Evolutionary conservation across 1,140 invertebrate genomes (phyloP).

Genomic region (Oppia nitens): DNA sequence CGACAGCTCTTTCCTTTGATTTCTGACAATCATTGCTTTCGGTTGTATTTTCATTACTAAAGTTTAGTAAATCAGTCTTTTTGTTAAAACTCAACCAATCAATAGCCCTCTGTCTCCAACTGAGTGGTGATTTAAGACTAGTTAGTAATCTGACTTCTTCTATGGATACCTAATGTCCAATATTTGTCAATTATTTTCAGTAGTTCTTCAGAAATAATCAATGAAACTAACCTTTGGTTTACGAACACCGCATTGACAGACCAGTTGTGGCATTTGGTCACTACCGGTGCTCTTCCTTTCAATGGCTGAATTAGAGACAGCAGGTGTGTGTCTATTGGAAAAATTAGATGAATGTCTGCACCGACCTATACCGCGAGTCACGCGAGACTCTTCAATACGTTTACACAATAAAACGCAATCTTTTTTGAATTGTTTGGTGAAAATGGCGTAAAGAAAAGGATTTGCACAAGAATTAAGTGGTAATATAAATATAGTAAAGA

Average conservation of each 20-base stretch:
- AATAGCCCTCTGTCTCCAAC: constrained; percentile 8
- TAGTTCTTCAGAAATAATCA: not conserved
- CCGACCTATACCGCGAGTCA: constrained; percentile 42
- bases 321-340: constrained; percentile 59
- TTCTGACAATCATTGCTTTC: constrained; percentile 43
- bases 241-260: constrained; percentile 11
- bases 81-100: constrained; percentile 16
- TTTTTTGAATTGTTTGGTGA: constrained; percentile 95
- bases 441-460: constrained; percentile 87
- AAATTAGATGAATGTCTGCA: constrained; percentile 72
- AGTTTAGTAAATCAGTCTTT: constrained; percentile 33
- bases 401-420: constrained; percentile 87
- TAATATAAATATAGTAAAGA: constrained; percentile 86
- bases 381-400: constrained; percentile 68
- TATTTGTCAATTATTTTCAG: not conserved
- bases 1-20: constrained; percentile 16
- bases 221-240: not conserved
- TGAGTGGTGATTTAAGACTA: not conserved
- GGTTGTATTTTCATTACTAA: constrained; percentile 56
- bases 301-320: constrained; percentile 64
- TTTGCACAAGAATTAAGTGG: constrained; percentile 92
- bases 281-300: constrained; percentile 43
- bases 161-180: not conserved
- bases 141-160: not conserved
- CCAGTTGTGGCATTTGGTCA: not conserved